These are phyloP conservation scores for Erythrolamprus reginae DNA, from an alignment of 2,113 vertebrate species.

Conservation along the genomic window DNA sequence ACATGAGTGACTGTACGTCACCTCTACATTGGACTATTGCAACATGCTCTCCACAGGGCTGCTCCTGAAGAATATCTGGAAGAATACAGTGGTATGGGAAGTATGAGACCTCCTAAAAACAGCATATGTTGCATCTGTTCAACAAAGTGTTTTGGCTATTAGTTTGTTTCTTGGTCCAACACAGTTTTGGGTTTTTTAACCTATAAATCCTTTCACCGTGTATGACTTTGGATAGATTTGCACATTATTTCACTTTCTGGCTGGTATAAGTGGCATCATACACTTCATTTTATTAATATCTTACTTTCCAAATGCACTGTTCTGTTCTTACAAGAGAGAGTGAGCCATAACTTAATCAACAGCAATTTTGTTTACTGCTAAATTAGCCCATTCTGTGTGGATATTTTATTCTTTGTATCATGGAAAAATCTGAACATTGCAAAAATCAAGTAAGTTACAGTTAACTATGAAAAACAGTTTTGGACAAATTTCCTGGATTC, in stretches of 20 bases:
- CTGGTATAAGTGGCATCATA: not conserved
- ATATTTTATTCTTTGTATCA: not conserved
- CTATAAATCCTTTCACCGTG: too few species aligned
- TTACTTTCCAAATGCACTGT: not conserved
- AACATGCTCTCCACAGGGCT: too few species aligned
- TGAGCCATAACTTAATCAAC: not conserved
- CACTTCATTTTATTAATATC: not conserved
- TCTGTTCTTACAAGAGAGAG: not conserved
- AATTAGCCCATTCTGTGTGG: not conserved
- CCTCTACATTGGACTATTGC: too few species aligned
- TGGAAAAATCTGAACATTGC: not conserved
- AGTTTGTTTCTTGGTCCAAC: too few species aligned
- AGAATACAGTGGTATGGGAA: too few species aligned
- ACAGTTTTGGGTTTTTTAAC: too few species aligned
- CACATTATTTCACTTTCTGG: too few species aligned
- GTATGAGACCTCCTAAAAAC: too few species aligned
- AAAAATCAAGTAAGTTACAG: not conserved
- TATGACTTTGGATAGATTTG: too few species aligned
- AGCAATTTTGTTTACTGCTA: not conserved
- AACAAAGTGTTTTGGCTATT: too few species aligned
- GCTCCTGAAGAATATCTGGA: too few species aligned
- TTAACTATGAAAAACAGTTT: not conserved
- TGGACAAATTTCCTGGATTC: not conserved
- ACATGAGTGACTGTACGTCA: not conserved
- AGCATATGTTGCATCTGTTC: too few species aligned